These are phyloP conservation scores for Dicyrtoma fusca DNA, from an alignment of 2,888 invertebrate genomes.

Conservation along the genomic window DNA sequence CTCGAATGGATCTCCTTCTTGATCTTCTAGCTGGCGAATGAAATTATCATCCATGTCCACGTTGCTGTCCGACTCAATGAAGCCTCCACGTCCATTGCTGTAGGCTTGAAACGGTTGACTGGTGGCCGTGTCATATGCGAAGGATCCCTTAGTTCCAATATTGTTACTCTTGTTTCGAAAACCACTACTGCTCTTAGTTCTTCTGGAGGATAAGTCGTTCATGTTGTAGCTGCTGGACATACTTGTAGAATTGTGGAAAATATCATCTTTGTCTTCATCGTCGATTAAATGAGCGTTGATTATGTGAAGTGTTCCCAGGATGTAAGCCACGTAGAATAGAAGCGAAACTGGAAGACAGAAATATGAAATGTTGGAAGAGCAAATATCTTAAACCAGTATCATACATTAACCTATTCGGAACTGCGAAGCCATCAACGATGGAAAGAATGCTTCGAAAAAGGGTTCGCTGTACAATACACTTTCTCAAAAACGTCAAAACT, in stretches of 20 bases:
- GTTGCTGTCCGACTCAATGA: conserved; percentile 26
- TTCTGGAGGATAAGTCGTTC: no score
- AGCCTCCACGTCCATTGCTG: not conserved
- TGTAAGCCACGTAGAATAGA: conserved; percentile 29
- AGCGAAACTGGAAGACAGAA: conserved; percentile 14
- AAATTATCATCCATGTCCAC: conserved; percentile 22
- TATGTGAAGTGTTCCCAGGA: conserved; percentile 30
- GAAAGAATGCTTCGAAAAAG: no score
- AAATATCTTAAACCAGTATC: no score
- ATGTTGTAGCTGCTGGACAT: no score
- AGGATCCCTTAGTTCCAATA: not conserved
- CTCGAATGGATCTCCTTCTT: conserved; percentile 28
- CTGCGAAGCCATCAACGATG: no score
- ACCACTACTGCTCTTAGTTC: not conserved
- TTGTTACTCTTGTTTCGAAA: conserved; percentile 3
- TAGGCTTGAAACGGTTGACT: not conserved
- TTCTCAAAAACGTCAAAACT: no score
- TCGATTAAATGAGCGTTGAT: conserved; percentile 9
- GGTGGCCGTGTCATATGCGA: not conserved
- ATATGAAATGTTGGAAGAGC: no score
- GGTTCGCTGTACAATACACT: no score
- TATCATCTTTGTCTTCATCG: not conserved
- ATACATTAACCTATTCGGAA: no score
- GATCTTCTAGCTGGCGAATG: conserved; percentile 25
- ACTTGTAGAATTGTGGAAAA: no score